Percentiles rank a stretch among this genome's conserved stretches.
Conservation (phyloP, 23 tunicate species). For the Corella eumyota region DNA sequence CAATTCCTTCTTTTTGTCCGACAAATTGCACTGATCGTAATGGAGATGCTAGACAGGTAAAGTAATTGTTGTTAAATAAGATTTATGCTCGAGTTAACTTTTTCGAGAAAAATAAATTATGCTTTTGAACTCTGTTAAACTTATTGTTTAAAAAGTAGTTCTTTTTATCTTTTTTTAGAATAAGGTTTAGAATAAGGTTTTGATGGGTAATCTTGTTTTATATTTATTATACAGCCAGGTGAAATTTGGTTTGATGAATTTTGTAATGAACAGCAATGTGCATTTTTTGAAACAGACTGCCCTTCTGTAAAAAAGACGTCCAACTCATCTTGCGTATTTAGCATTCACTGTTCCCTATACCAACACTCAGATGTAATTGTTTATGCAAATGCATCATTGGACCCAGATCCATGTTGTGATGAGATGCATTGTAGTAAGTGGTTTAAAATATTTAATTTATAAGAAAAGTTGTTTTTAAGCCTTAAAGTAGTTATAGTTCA, state of each 20-base stretch:
- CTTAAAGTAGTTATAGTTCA: no score
- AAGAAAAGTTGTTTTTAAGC: background rate
- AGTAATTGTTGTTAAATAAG: no score
- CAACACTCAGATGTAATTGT: background rate
- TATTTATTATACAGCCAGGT: slow-evolving; percentile 10
- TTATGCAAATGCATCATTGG: background rate
- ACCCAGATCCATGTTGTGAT: slow-evolving; percentile 21
- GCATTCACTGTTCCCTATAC: slow-evolving; percentile 6
- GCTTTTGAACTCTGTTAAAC: no score
- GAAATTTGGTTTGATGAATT: slow-evolving; percentile 14
- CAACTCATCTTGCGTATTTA: slow-evolving; percentile 1
- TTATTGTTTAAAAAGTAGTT: no score
- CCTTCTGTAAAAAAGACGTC: background rate
- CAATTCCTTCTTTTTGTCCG: no score
- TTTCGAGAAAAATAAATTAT: no score
- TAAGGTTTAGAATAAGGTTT: no score
- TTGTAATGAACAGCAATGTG: slow-evolving; percentile 7
- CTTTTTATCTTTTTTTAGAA: no score
- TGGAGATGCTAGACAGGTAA: no score
- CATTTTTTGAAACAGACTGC: slow-evolving; percentile 5
- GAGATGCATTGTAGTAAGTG: slow-evolving; percentile 14
- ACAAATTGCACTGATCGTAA: no score
- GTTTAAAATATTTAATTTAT: background rate
- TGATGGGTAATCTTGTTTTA: no score
- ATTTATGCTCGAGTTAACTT: no score